These are phyloP conservation scores for Melipona bicolor DNA, from an alignment of 2,888 invertebrate species.

Conservation along the genomic window DNA sequence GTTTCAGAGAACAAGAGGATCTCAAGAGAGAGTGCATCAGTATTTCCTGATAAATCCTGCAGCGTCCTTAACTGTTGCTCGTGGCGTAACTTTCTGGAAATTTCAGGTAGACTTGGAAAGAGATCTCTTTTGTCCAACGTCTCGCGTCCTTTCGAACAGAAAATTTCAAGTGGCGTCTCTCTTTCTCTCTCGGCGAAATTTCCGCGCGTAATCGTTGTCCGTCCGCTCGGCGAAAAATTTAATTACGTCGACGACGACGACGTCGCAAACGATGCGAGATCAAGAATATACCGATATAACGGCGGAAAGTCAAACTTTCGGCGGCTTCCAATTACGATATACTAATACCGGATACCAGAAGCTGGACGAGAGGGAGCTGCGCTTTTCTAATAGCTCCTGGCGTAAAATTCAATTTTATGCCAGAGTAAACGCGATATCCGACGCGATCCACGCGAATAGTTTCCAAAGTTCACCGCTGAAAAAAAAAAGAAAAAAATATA, in stretches of 20 bases:
- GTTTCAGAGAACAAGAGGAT: background rate
- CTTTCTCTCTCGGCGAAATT: background rate
- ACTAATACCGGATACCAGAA: conserved; percentile 34
- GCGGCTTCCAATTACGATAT: conserved; percentile 53
- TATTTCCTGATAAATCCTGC: no score
- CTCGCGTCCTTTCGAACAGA: no score
- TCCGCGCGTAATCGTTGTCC: conserved; percentile 35
- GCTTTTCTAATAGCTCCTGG: conserved; percentile 43
- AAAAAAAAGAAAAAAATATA: background rate
- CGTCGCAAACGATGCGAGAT: conserved; percentile 38
- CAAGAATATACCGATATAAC: conserved; percentile 19
- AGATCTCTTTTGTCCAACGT: no score
- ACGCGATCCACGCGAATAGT: conserved; percentile 33
- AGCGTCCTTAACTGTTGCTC: no score
- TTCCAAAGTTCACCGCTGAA: conserved; percentile 35
- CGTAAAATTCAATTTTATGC: conserved; percentile 51
- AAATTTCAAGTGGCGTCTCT: no score
- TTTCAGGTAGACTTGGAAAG: no score
- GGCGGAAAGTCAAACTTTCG: conserved; percentile 47
- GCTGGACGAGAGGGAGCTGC: background rate
- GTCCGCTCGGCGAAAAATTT: conserved; percentile 48
- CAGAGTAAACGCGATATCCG: conserved; percentile 47
- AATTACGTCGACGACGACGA: conserved; percentile 43
- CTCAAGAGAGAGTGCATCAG: no score
- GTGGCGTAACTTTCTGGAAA: no score